Evolutionary conservation across 2,113 vertebrate genomes (phyloP).

Genomic region (Peromyscus californicus): DNA sequence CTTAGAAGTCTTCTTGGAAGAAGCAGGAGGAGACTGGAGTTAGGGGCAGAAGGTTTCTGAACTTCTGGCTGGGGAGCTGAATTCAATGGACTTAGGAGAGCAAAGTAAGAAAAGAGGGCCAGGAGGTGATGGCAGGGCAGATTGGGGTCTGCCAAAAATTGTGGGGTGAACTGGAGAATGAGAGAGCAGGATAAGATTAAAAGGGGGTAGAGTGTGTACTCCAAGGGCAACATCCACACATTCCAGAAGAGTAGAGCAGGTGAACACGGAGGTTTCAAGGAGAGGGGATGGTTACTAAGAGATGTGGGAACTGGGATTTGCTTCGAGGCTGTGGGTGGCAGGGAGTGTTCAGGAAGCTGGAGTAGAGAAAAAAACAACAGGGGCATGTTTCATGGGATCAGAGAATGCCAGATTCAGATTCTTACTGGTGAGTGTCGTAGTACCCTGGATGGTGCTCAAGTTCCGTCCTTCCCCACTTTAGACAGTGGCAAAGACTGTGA

Average conservation of each 20-base stretch:
- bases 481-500: neutral
- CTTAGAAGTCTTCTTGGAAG: constrained; percentile 58
- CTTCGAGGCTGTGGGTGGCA: constrained; percentile 59
- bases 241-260: constrained; percentile 47
- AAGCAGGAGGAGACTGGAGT: neutral
- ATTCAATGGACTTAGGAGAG: neutral
- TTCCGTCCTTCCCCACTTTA: neutral
- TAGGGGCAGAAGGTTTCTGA: neutral
- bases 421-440: neutral
- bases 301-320: constrained; percentile 51
- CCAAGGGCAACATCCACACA: neutral
- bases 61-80: neutral
- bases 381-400: neutral
- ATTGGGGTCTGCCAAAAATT: neutral
- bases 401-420: neutral
- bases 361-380: constrained; percentile 47
- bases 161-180: neutral
- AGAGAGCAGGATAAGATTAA: neutral
- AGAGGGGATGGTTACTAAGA: constrained; percentile 39
- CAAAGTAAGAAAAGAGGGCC: neutral
- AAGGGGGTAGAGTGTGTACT: neutral
- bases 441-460: neutral
- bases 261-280: neutral
- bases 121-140: neutral
- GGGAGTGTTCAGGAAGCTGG: constrained; percentile 52